These are phyloP conservation scores for Lamprologus speciosus DNA, from an alignment of 2,113 vertebrate species.

Conservation along the genomic window DNA sequence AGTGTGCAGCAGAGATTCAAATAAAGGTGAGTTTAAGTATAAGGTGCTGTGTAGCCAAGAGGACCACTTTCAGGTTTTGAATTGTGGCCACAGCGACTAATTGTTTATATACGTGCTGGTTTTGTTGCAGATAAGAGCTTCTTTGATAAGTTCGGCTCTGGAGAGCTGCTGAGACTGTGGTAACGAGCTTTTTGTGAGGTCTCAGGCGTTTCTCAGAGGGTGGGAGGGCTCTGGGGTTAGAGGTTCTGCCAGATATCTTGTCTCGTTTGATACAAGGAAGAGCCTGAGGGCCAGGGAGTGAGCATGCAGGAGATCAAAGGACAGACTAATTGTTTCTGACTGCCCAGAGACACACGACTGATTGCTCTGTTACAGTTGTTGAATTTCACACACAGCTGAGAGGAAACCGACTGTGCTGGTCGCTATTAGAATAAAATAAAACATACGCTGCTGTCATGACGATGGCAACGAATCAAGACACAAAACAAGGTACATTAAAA, in stretches of 20 bases:
- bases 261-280: slow-evolving; percentile 16
- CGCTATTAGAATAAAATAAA: not conserved
- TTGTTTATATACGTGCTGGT: not conserved
- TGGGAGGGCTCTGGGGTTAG: not conserved
- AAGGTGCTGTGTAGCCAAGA: not conserved
- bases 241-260: slow-evolving; percentile 13
- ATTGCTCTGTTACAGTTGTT: slow-evolving; percentile 10
- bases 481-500: not conserved
- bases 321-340: slow-evolving; percentile 38
- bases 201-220: not conserved
- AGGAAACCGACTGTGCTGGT: not conserved
- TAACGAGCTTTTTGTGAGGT: slow-evolving; percentile 23
- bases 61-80: not conserved
- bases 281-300: slow-evolving; percentile 17
- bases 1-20: not conserved
- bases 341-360: not conserved
- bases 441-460: not conserved
- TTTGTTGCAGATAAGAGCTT: not conserved
- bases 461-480: not conserved
- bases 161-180: not conserved
- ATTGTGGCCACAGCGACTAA: not conserved
- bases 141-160: not conserved
- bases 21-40: not conserved
- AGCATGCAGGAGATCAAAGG: slow-evolving; percentile 29
- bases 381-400: not conserved